A percentile compares a stretch with the other conserved stretches of the same genome.
phyloP scores from a whole-genome alignment of 1,140 invertebrate species.

The Brachionus koreanus region DNA sequence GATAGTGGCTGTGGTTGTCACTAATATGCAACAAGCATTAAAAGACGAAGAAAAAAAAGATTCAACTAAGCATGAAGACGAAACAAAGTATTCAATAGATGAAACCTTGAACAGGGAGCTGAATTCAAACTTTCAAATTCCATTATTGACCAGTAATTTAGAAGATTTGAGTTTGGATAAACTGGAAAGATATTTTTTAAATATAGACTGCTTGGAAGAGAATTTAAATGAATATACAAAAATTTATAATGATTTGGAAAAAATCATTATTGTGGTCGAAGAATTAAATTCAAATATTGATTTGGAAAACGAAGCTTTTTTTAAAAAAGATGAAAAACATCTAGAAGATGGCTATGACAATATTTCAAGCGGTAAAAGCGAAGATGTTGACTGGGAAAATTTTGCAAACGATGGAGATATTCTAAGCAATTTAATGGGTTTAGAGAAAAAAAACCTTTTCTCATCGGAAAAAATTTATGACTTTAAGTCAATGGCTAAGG shows the following conservation, averaged over 20 bases:
- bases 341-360: neutral
- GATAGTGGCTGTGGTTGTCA: constrained; percentile 13
- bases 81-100: neutral
- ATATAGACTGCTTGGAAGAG: neutral
- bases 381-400: neutral
- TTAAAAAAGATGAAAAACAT: neutral
- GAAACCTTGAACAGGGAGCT: neutral
- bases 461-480: constrained; percentile 14
- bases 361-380: neutral
- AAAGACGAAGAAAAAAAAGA: constrained; percentile 20
- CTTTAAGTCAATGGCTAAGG: constrained; percentile 26
- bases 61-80: neutral
- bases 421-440: neutral
- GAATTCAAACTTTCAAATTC: neutral
- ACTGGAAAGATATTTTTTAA: constrained; percentile 12
- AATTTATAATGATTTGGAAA: neutral
- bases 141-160: neutral
- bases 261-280: neutral
- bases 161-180: constrained; percentile 4
- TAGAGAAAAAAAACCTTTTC: constrained; percentile 14
- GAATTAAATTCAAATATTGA: neutral
- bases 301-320: neutral
- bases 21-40: constrained; percentile 25
- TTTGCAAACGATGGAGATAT: constrained; percentile 12
- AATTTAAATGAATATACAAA: neutral